A percentile compares a stretch with the other conserved stretches of the same genome.
phyloP scores from a whole-genome alignment of 2,113 vertebrate species.

The Phocoena phocoena region DNA sequence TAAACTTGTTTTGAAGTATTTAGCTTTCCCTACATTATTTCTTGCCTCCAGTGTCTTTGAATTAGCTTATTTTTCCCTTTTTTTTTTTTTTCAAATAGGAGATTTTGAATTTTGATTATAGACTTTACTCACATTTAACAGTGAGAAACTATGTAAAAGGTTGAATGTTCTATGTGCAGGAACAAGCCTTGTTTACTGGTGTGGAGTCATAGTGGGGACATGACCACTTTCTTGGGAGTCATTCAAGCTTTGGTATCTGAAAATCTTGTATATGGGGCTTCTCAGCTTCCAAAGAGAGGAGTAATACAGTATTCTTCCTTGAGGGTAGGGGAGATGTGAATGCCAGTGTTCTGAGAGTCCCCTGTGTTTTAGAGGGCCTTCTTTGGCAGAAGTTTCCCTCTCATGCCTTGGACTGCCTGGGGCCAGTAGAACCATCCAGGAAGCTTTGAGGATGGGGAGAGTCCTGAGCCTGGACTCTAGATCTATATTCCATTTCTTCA shows the following conservation, averaged over 20 bases:
- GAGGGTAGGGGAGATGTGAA: rapidly evolving
- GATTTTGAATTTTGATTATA: background rate
- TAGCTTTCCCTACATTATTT: background rate
- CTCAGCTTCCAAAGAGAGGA: background rate
- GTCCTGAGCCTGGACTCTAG: no score
- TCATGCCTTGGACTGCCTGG: rapidly evolving
- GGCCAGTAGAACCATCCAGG: background rate
- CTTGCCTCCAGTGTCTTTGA: background rate
- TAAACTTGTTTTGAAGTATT: background rate
- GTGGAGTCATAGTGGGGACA: background rate
- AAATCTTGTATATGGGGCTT: background rate
- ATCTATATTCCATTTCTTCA: background rate
- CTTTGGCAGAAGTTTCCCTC: background rate
- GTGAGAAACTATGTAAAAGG: background rate
- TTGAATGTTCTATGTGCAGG: background rate
- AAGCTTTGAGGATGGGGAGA: background rate
- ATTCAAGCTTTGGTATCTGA: background rate
- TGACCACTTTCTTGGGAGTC: background rate
- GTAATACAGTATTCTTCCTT: background rate
- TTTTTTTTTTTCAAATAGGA: background rate
- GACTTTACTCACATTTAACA: background rate
- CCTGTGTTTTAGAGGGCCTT: background rate
- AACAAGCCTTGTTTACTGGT: background rate
- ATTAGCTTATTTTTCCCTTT: background rate
- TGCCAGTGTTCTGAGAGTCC: background rate